Base-by-base conservation (phyloP, 2,888 invertebrate species). In the Meiosimyza platycephala region DNA sequence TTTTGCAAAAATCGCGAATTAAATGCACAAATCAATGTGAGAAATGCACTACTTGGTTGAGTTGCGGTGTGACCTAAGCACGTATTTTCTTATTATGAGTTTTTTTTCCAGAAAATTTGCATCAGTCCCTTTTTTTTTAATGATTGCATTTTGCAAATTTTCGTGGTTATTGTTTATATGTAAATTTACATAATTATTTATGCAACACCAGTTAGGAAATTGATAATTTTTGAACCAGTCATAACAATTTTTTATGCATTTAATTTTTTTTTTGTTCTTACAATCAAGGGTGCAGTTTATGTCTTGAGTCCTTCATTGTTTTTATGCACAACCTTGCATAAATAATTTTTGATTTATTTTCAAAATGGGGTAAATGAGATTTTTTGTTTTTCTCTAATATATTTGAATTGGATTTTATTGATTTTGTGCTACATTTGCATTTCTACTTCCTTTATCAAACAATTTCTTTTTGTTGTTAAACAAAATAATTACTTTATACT, bases 131-230 rank as follows among this genome's bases (percentile, higher is more conserved):
- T 55, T 50, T 22, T 40, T 13, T 47, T 67, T 18, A 22, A 57
- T 57, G 47, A 13, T 13, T 28, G 22, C 28, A 57, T 66, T 48
- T 55, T 47, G 69, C 60, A 69, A 69, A 69, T 60, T 60, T 52
- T 52, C 33, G 60, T 60, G 62, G 60, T 62, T 51, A 33, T 33
- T 64, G 18, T 57, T 57, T 28, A 12, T 48, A 2, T 22, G 9
- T 13, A 28, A 52, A 40, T 40, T 6, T 9, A 40, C 9, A 9
- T 40, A 69, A 69, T 69, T 69, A 62, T 69, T 60, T 52, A 60
- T 52, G 69, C 69, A 60, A 28, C 50, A 28, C 18, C 69, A 69
- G 13, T 52, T 67, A 52, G 60, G 60, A 52, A 69, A 59, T 69
- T 59, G 40, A 16, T 51, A 69, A 69, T 69, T 69, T 60, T 18